phyloP scores from a whole-genome alignment of 2,797 vertebrate species.

The Octomys mimax region DNA sequence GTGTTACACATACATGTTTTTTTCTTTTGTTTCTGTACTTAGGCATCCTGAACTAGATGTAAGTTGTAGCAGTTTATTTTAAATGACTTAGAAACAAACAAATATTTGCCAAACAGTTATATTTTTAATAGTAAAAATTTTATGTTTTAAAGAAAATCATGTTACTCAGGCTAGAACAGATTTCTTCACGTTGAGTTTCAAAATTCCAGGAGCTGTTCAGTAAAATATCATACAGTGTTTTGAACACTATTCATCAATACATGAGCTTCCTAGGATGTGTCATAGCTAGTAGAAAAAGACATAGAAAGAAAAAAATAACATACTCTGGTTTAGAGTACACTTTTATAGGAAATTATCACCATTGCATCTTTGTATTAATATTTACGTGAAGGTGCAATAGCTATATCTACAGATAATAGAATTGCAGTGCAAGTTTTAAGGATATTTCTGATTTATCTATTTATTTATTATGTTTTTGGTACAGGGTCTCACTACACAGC shows the following conservation, averaged over 20 bases:
- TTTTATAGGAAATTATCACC: slow-evolving; percentile 64
- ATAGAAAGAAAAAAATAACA: slow-evolving; percentile 66
- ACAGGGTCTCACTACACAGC: too few species aligned
- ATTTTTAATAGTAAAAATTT: slow-evolving; percentile 73
- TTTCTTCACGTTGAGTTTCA: slow-evolving; percentile 54
- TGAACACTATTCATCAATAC: slow-evolving; percentile 60
- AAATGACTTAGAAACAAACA: slow-evolving; percentile 77
- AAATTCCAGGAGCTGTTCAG: slow-evolving; percentile 60
- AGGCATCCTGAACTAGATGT: slow-evolving; percentile 39
- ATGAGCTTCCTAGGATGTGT: slow-evolving; percentile 66
- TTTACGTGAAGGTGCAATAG: slow-evolving; percentile 58
- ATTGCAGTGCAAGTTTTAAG: slow-evolving; percentile 9
- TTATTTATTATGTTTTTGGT: too few species aligned
- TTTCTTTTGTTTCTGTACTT: slow-evolving; percentile 15
- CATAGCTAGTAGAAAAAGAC: slow-evolving; percentile 54
- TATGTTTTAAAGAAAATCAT: slow-evolving; percentile 61
- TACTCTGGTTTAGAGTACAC: slow-evolving; percentile 49
- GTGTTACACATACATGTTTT: not conserved
- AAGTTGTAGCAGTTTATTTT: slow-evolving; percentile 68
- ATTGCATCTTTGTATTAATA: slow-evolving; percentile 63
- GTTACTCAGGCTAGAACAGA: slow-evolving; percentile 56
- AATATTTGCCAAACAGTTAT: slow-evolving; percentile 41
- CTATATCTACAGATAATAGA: slow-evolving; percentile 60
- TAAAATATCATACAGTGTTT: not conserved
- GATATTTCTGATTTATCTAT: slow-evolving; percentile 60